A percentile compares a stretch with the other conserved stretches of the same genome.
These are phyloP conservation scores for Pteria penguin DNA, from an alignment of 2,888 invertebrate genomes.

Conservation along the genomic window DNA sequence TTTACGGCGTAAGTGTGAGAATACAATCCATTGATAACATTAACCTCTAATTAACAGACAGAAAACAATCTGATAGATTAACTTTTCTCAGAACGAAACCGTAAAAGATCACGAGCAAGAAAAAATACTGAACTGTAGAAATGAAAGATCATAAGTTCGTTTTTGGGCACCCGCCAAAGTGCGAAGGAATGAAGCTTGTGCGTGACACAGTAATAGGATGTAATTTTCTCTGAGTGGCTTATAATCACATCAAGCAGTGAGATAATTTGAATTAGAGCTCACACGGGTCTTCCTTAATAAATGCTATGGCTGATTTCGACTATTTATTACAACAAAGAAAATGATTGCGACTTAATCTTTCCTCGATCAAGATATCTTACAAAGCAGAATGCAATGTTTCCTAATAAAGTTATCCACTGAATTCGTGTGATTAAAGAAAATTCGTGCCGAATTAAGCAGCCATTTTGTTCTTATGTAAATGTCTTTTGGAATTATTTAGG, in stretches of 20 bases:
- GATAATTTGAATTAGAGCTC: conserved; percentile 33
- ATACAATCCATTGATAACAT: too few relatives aligned
- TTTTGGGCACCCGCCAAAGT: neutral
- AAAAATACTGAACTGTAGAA: too few relatives aligned
- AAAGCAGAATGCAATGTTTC: conserved; percentile 31
- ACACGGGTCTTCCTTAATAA: conserved; percentile 42
- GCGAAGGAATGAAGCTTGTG: neutral
- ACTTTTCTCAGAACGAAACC: too few relatives aligned
- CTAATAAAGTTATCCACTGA: conserved; percentile 22
- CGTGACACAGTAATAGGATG: neutral
- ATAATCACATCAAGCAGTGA: conserved; percentile 1
- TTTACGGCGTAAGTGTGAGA: too few relatives aligned
- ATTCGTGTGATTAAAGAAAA: neutral
- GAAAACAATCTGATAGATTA: too few relatives aligned
- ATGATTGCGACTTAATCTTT: conserved; percentile 39
- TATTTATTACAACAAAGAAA: conserved; percentile 32
- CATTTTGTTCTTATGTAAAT: neutral
- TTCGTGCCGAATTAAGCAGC: neutral
- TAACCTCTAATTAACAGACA: too few relatives aligned
- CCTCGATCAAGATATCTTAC: conserved; percentile 37
- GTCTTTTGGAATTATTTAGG: neutral
- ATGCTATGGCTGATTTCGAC: conserved; percentile 39
- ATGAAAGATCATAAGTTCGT: neutral
- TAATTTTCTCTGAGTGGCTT: neutral
- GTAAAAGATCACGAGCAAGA: too few relatives aligned